Base-by-base conservation (phyloP, 64 coral and sea anemone species). In the Montipora foliosa region DNA sequence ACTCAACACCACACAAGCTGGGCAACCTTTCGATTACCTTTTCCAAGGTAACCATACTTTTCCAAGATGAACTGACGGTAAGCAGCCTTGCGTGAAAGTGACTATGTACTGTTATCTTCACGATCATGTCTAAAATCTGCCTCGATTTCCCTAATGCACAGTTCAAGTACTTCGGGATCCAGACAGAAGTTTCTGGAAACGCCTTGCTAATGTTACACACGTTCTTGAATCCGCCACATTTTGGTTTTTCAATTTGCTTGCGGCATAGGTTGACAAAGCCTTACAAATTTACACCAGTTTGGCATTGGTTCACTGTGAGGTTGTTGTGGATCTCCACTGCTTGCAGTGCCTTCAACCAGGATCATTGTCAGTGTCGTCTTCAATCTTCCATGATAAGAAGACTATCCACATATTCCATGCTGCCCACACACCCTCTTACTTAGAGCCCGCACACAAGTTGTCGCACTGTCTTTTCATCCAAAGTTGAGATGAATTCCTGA, bases 381-480 rank as follows among this genome's bases (percentile, higher is more conserved):
- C 81, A 64, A 84, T 84, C 81, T 10, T 84, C 81, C 81, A 89
- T 87, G 20, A 87, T 49, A 12, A 87, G 55, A 22, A 87, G 64
- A 71, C 58, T 22, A 22, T 87, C 83, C 10, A 87, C 51, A 76
- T 74, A 88, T n/a, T 88, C 86, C 86, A 88, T 88, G 24, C 86
- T 88, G 0, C 69, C 67, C 6, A 88, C 70, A n/a, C n/a, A n/a
- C 9, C 86, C 86, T 49, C 68, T n/a, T 6, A 57, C 49, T 71
- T 10, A 88, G 70, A 11, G 45, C 49, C 67, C 71, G 0, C 8
- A 75, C 48, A 88, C 86, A 2, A 88, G 69, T 16, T 75, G 57
- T 13, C 21, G 64, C 7, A 88, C 71, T n/a, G n/a, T 88, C 15
- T 88, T 21, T 6, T 74, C 48, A 75, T 74, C 69, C 17, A 88